These are phyloP conservation scores for Pyrocoelia pectoralis DNA, from an alignment of 2,888 invertebrate species.

Conservation along the genomic window DNA sequence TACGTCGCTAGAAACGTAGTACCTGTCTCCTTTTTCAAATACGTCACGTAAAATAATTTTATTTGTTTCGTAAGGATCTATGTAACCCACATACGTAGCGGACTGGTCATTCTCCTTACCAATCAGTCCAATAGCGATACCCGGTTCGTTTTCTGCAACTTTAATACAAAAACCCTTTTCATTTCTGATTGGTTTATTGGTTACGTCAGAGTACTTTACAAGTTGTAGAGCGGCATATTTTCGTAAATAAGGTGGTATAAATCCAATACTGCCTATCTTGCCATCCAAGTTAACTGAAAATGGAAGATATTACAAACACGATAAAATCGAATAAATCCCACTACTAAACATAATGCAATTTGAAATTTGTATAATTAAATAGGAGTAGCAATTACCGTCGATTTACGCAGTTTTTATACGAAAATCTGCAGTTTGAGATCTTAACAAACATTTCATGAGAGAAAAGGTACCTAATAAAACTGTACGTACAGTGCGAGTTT, in stretches of 20 bases:
- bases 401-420: too few relatives aligned
- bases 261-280: constrained; percentile 90
- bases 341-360: constrained; percentile 65
- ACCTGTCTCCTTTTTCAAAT: constrained; percentile 84
- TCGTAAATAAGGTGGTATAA: constrained; percentile 73
- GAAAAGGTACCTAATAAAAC: too few relatives aligned
- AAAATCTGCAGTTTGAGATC: too few relatives aligned
- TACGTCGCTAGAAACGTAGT: constrained; percentile 92
- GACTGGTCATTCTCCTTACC: constrained; percentile 66
- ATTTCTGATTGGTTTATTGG: constrained; percentile 76
- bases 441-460: too few relatives aligned
- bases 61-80: constrained; percentile 69
- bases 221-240: constrained; percentile 72
- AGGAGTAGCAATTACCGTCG: too few relatives aligned
- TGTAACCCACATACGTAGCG: constrained; percentile 81
- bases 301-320: background rate
- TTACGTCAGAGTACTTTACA: constrained; percentile 71
- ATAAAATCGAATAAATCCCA: background rate
- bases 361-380: too few relatives aligned
- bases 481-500: too few relatives aligned
- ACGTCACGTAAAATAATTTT: constrained; percentile 77
- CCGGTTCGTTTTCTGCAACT: constrained; percentile 84
- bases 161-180: constrained; percentile 74
- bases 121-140: constrained; percentile 83
- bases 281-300: constrained; percentile 88